Conservation (phyloP, 2,888 invertebrate species). For the Macaria liturata region DNA sequence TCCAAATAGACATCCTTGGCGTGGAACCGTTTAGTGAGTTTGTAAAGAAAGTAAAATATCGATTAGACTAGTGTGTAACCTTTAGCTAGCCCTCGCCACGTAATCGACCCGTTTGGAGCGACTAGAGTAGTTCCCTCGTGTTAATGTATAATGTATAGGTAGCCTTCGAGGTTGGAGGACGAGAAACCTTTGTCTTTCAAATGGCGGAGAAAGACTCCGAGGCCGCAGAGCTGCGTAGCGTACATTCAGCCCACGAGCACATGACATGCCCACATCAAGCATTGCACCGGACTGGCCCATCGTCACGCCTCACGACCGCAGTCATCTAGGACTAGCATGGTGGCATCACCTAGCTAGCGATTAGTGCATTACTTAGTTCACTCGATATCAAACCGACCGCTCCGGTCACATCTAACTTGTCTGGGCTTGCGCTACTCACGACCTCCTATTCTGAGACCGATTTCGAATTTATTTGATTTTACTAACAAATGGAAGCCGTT, state of each 20-base stretch:
- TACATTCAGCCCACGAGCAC: conserved; percentile 68
- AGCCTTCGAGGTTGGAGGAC: conserved; percentile 26
- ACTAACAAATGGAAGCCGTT: conserved; percentile 12
- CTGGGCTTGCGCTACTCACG: conserved; percentile 60
- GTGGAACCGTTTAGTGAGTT: conserved; percentile 1
- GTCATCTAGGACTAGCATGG: conserved; percentile 78
- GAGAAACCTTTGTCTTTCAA: conserved; percentile 33
- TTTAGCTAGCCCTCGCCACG: conserved; percentile 42
- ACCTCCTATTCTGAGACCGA: conserved; percentile 70
- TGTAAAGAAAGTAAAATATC: conserved; percentile 18
- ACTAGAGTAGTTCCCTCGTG: conserved; percentile 27
- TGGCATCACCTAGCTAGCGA: conserved; percentile 75
- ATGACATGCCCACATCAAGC: conserved; percentile 73
- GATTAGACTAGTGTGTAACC: conserved; percentile 36
- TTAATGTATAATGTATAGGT: conserved; percentile 37
- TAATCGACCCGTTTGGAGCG: conserved; percentile 32
- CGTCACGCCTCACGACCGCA: conserved; percentile 69
- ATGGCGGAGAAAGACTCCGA: conserved; percentile 32
- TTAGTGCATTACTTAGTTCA: conserved; percentile 67
- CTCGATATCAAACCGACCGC: conserved; percentile 43
- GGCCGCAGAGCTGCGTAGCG: conserved; percentile 32
- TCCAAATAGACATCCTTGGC: conserved; percentile 6
- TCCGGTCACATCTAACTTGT: conserved; percentile 37
- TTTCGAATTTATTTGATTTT: conserved; percentile 53
- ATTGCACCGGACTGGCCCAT: conserved; percentile 78